Conservation (phyloP, 2,797 vertebrate species). For the Syngnathus rostellatus region DNA sequence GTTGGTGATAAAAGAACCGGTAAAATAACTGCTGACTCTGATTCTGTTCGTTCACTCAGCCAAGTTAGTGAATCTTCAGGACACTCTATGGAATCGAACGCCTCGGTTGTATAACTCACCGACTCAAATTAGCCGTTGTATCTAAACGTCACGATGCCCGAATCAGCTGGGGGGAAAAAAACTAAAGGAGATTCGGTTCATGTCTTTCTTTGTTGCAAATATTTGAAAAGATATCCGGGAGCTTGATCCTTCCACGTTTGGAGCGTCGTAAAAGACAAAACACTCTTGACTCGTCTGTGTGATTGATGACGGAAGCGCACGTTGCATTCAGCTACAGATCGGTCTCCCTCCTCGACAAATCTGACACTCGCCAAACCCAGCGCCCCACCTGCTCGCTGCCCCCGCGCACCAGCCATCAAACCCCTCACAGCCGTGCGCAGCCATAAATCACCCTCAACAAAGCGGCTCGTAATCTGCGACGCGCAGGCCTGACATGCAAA, state of each 20-base stretch:
- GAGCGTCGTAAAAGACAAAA: constrained; percentile 58
- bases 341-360: constrained; percentile 76
- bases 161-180: no score
- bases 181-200: neutral
- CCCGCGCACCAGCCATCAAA: constrained; percentile 62
- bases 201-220: neutral
- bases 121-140: no score
- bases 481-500: constrained; percentile 62
- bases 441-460: constrained; percentile 83
- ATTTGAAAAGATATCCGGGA: neutral
- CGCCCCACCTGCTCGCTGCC: constrained; percentile 59
- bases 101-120: neutral
- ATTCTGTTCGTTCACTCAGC: no score
- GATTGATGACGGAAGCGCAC: constrained; percentile 79
- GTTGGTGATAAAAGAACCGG: no score
- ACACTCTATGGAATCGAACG: neutral
- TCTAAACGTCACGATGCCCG: neutral
- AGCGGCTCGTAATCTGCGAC: constrained; percentile 77
- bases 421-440: constrained; percentile 66
- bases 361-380: constrained; percentile 64
- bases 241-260: constrained; percentile 39
- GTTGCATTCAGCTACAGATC: constrained; percentile 76
- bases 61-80: neutral
- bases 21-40: no score
- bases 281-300: constrained; percentile 54